Evolutionary conservation across 2,888 invertebrate genomes (phyloP).

Genomic region (Imbricaverruca yamaguchii): DNA sequence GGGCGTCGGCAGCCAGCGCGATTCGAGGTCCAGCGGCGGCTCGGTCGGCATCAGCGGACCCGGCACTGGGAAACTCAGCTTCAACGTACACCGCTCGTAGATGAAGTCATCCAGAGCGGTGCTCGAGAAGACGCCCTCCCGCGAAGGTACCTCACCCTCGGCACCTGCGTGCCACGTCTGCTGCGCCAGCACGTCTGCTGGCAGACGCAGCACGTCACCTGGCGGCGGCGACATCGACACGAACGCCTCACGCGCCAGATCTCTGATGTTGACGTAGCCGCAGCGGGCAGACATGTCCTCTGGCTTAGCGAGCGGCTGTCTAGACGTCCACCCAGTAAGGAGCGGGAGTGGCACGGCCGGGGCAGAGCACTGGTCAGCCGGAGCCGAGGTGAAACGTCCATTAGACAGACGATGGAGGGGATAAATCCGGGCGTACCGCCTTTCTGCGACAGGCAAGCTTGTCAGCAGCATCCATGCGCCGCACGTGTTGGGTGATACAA

Average conservation of each 20-base stretch:
- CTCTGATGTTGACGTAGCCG: background rate
- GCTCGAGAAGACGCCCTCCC: background rate
- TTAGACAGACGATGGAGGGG: too few relatives aligned
- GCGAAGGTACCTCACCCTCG: background rate
- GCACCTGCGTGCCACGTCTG: background rate
- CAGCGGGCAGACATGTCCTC: background rate
- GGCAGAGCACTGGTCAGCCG: background rate
- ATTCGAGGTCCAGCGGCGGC: background rate
- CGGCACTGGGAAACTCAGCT: slow-evolving; percentile 1
- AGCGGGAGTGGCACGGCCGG: too few relatives aligned
- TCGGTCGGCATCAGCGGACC: background rate
- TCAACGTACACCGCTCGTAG: background rate
- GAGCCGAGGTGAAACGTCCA: background rate
- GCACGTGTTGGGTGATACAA: too few relatives aligned
- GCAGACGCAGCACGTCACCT: background rate
- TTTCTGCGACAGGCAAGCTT: too few relatives aligned
- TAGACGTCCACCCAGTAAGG: background rate
- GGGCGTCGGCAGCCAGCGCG: background rate
- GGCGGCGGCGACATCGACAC: background rate
- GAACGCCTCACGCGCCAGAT: background rate
- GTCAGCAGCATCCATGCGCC: too few relatives aligned
- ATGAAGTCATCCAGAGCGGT: background rate
- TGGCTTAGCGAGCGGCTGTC: background rate
- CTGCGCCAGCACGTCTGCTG: background rate
- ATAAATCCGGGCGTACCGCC: too few relatives aligned